Conservation (phyloP, 2,888 invertebrate genomes). For the Smittia aterrima region DNA sequence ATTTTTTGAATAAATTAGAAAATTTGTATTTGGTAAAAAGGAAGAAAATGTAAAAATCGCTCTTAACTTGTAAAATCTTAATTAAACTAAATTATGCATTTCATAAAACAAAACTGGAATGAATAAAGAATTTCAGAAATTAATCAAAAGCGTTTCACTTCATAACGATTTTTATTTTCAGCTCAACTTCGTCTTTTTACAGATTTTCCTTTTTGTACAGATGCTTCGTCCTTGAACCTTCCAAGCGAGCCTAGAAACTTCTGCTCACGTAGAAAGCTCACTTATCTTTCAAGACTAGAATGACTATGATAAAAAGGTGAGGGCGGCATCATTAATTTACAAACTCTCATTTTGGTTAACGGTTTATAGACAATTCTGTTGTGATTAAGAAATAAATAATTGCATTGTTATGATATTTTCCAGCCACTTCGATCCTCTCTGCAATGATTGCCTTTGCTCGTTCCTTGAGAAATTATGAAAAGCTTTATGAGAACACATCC, state of each 20-base stretch:
- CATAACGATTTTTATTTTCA: conserved; percentile 2
- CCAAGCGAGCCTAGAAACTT: too few species aligned
- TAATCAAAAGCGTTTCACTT: neutral
- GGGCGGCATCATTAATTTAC: too few species aligned
- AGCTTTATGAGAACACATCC: conserved; percentile 78
- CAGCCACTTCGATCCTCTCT: neutral
- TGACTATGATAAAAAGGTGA: too few species aligned
- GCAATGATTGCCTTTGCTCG: neutral
- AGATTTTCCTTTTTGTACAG: too few species aligned
- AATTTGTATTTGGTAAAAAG: conserved; percentile 28
- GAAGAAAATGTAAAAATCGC: conserved; percentile 24
- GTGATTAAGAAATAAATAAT: conserved; percentile 21
- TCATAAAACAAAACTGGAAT: conserved; percentile 31
- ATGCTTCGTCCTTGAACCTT: too few species aligned
- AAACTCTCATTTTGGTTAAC: neutral
- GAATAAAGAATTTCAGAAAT: conserved; percentile 28
- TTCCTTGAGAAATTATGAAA: neutral
- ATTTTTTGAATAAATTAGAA: conserved; percentile 20
- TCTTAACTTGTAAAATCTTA: conserved; percentile 38
- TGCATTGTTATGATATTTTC: conserved; percentile 16
- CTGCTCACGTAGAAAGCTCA: too few species aligned
- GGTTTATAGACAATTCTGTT: neutral
- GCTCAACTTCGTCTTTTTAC: neutral
- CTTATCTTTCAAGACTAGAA: too few species aligned
- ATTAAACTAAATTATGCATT: conserved; percentile 40